Evolutionary conservation across 2,113 vertebrate genomes (phyloP).

Genomic region (Burhinus oedicnemus): DNA sequence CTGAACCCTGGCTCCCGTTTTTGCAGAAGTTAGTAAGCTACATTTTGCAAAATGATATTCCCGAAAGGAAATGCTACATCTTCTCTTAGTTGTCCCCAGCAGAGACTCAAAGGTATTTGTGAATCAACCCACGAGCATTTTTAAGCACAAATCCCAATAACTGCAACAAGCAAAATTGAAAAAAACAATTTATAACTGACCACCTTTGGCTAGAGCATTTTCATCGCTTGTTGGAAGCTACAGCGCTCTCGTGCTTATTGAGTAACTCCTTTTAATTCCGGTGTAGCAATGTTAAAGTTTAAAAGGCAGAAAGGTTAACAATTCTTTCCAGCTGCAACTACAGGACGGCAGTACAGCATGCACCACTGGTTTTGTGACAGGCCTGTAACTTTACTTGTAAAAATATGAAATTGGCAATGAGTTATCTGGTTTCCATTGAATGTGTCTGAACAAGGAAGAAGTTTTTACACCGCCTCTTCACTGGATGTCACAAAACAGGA

Average conservation of each 20-base stretch:
- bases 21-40: neutral
- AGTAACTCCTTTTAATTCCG: neutral
- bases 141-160: neutral
- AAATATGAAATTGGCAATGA: neutral
- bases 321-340: neutral
- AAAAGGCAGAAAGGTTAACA: neutral
- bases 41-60: neutral
- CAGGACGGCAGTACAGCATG: neutral
- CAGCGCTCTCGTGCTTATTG: neutral
- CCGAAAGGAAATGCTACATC: neutral
- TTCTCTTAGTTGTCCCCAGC: conserved; percentile 3
- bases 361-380: neutral
- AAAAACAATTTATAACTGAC: neutral
- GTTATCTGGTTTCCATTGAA: neutral
- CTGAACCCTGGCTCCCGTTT: neutral
- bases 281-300: neutral
- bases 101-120: conserved; percentile 21
- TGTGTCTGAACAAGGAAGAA: neutral
- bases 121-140: neutral
- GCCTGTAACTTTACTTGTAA: neutral
- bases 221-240: neutral
- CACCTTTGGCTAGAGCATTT: neutral
- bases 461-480: neutral
- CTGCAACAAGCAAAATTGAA: neutral
- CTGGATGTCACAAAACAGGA: neutral